phyloP scores from a whole-genome alignment of 2,888 invertebrate species.

The Drosophila borealis region DNA sequence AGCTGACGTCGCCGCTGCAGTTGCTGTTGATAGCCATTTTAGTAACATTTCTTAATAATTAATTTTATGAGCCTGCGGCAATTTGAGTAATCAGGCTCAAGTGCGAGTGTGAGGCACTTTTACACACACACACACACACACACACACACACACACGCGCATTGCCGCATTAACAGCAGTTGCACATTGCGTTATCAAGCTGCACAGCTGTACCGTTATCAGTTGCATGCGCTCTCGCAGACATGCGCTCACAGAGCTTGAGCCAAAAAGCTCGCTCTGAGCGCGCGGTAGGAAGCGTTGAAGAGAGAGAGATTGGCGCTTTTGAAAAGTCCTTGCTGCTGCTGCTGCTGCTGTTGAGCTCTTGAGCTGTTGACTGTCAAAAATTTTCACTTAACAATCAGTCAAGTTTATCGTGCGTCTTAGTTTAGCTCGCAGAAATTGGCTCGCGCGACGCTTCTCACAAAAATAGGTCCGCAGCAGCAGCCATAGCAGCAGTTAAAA shows the following conservation, averaged over 20 bases:
- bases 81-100: constrained; percentile 54
- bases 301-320: constrained; percentile 25
- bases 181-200: constrained; percentile 65
- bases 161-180: constrained; percentile 15
- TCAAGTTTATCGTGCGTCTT: constrained; percentile 79
- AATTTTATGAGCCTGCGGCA: constrained; percentile 68
- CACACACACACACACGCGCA: constrained; percentile 5
- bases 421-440: constrained; percentile 62
- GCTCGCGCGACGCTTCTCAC: constrained; percentile 42
- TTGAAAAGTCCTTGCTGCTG: constrained; percentile 62
- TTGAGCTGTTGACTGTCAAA: constrained; percentile 71
- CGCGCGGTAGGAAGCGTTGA: neutral
- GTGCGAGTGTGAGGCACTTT: constrained; percentile 9
- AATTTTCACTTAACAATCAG: constrained; percentile 75
- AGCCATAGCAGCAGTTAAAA: constrained; percentile 27
- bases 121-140: constrained; percentile 17
- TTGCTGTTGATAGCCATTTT: constrained; percentile 50
- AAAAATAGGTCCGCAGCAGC: constrained; percentile 39
- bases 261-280: constrained; percentile 50
- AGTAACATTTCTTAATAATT: constrained; percentile 58
- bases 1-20: constrained; percentile 9
- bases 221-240: constrained; percentile 38
- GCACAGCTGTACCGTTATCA: constrained; percentile 75
- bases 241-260: constrained; percentile 61
- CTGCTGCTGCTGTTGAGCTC: constrained; percentile 39